Conservation (phyloP, 1,140 invertebrate species). For the Pseudomyrmex concolor region DNA sequence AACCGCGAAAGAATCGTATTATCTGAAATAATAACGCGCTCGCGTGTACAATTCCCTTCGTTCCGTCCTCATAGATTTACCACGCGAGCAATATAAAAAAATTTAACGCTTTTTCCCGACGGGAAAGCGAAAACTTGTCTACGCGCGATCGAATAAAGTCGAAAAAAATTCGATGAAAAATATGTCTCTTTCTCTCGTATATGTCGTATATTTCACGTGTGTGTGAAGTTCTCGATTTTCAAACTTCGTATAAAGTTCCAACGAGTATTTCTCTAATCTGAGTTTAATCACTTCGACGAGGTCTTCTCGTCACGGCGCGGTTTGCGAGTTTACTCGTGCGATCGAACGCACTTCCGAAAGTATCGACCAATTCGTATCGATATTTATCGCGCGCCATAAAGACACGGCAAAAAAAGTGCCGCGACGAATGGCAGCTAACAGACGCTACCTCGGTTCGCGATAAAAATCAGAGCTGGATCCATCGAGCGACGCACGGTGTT, state of each 20-base stretch:
- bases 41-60: too few relatives aligned
- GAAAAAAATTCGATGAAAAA: neutral
- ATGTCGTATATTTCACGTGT: neutral
- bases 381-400: neutral
- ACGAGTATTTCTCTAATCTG: slow-evolving; percentile 20
- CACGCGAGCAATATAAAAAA: slow-evolving; percentile 21
- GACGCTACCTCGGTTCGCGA: slow-evolving; percentile 24
- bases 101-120: neutral
- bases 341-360: slow-evolving; percentile 4
- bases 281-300: neutral
- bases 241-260: neutral
- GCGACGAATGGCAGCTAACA: neutral
- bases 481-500: slow-evolving; percentile 22
- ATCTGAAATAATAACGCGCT: neutral
- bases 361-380: neutral
- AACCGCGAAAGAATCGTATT: slow-evolving; percentile 29
- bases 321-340: neutral
- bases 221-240: too few relatives aligned
- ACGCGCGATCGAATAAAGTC: neutral
- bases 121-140: neutral
- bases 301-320: neutral
- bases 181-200: too few relatives aligned
- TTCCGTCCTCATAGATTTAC: neutral
- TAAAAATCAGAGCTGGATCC: slow-evolving; percentile 39
- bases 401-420: neutral